phyloP scores from a whole-genome alignment of 1,140 invertebrate genomes.

The Meloidogyne hapla region DNA sequence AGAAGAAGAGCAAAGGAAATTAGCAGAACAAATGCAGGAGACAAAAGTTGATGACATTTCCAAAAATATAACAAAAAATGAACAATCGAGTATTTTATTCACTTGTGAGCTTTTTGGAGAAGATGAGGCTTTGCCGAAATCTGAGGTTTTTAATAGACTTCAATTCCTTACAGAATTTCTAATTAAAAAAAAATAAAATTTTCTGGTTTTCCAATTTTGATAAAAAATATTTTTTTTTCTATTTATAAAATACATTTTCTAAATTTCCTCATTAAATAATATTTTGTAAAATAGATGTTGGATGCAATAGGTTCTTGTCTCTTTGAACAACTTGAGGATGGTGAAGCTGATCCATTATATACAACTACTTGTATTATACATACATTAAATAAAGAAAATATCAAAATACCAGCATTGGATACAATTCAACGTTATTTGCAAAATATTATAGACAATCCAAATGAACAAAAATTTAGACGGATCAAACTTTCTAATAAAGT shows the following conservation, averaged over 20 bases:
- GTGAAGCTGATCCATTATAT: conserved; percentile 33
- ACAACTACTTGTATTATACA: conserved; percentile 40
- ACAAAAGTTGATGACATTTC: conserved; percentile 9
- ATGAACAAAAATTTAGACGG: conserved; percentile 38
- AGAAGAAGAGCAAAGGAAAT: conserved; percentile 40
- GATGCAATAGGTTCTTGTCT: conserved; percentile 38
- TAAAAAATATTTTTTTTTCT: background rate
- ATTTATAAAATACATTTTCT: background rate
- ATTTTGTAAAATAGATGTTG: conserved; percentile 36
- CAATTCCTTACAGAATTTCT: no score
- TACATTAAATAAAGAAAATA: conserved; percentile 36
- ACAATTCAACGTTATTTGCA: conserved; percentile 43
- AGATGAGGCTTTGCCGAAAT: conserved; percentile 41
- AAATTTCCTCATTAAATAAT: background rate
- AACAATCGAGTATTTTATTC: conserved; percentile 41
- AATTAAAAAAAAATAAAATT: no score
- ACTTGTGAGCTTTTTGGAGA: conserved; percentile 50
- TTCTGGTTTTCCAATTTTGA: no score
- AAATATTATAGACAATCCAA: conserved; percentile 43
- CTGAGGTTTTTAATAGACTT: conserved; percentile 28
- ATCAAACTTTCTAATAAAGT: conserved; percentile 42
- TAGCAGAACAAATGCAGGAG: background rate
- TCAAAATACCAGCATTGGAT: conserved; percentile 19
- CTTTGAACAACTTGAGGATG: conserved; percentile 25
- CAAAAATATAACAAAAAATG: conserved; percentile 9